phyloP scores from a whole-genome alignment of 2,888 invertebrate species.

The Nebria brevicollis region DNA sequence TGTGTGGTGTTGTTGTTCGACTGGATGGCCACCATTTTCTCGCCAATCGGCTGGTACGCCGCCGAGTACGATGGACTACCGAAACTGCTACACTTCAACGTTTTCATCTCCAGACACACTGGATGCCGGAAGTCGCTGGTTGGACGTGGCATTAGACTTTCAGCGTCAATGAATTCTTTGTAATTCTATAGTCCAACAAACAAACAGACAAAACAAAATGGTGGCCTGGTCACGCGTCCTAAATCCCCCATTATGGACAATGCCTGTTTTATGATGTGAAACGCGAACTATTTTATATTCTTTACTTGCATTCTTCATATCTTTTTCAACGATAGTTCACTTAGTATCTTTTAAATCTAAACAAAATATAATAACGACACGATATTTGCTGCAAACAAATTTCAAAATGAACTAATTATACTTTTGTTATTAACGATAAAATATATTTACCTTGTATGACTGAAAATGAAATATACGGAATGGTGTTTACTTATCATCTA shows the following conservation, averaged over 20 bases:
- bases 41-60: conserved; percentile 46
- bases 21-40: conserved; percentile 49
- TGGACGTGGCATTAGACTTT: conserved; percentile 86
- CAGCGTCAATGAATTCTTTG: conserved; percentile 91
- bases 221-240: not conserved
- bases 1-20: conserved; percentile 49
- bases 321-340: not conserved
- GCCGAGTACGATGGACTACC: conserved; percentile 62
- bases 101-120: conserved; percentile 82
- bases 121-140: conserved; percentile 87
- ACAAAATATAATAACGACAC: not conserved
- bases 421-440: not conserved
- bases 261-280: not conserved
- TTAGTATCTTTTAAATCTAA: not conserved
- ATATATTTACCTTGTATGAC: not conserved
- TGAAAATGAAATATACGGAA: not conserved
- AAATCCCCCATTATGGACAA: not conserved
- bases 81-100: conserved; percentile 67
- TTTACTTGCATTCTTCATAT: not conserved
- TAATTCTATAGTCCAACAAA: conserved; percentile 72
- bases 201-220: not conserved
- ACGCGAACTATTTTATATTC: not conserved
- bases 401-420: not conserved
- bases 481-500: not conserved
- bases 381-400: conserved; percentile 1